Percentiles rank a stretch among this genome's conserved stretches.
Evolutionary conservation across 2,888 invertebrate genomes (phyloP).

Genomic region (Nomada fabriciana): DNA sequence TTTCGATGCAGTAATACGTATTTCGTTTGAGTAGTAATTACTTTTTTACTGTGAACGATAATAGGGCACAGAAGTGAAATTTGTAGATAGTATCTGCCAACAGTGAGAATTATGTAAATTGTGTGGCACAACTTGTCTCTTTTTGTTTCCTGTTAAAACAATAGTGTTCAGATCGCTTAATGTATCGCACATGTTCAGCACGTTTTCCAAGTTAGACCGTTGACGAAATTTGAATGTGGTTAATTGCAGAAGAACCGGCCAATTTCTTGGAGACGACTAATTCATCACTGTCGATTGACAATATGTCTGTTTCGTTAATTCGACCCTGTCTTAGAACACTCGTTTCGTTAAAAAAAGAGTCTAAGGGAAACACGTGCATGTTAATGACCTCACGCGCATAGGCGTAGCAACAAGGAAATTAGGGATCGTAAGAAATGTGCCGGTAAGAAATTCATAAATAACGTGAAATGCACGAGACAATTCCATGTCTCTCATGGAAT

Average conservation of each 20-base stretch:
- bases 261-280: slow-evolving; percentile 27
- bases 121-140: slow-evolving; percentile 9
- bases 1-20: neutral
- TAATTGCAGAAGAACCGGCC: slow-evolving; percentile 10
- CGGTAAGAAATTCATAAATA: neutral
- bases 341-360: slow-evolving; percentile 26
- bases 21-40: neutral
- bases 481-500: neutral
- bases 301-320: slow-evolving; percentile 17
- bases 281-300: slow-evolving; percentile 47
- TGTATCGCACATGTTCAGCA: slow-evolving; percentile 8
- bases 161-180: neutral
- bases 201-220: slow-evolving; percentile 16
- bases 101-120: slow-evolving; percentile 39
- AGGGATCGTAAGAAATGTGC: neutral
- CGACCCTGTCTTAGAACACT: slow-evolving; percentile 12
- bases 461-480: neutral
- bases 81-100: neutral
- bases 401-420: slow-evolving; percentile 36
- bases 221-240: neutral
- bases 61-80: neutral
- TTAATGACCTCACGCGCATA: slow-evolving; percentile 56
- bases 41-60: neutral
- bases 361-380: slow-evolving; percentile 53
- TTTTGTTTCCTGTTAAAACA: slow-evolving; percentile 1